A percentile compares a stretch with the other conserved stretches of the same genome.
These are phyloP conservation scores for Dromococcyx pavoninus DNA, from an alignment of 2,797 vertebrate species.

Conservation along the genomic window DNA sequence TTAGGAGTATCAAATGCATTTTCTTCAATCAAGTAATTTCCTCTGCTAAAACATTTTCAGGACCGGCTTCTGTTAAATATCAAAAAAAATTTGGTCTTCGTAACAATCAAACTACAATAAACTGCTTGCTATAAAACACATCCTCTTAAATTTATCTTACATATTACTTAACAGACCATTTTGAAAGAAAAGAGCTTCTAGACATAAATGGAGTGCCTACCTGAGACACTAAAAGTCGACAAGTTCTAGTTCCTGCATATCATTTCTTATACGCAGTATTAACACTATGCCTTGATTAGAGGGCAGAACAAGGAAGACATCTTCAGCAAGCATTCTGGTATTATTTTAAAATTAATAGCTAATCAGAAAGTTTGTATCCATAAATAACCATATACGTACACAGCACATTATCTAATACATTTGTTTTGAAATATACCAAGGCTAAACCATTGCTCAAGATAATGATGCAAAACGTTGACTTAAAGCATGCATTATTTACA, in stretches of 20 bases:
- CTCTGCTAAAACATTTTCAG: not conserved
- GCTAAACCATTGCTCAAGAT: conserved; percentile 52
- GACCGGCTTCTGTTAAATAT: not conserved
- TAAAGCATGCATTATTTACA: conserved; percentile 53
- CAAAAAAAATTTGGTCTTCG: not conserved
- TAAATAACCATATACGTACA: conserved; percentile 43
- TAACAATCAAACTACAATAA: not conserved
- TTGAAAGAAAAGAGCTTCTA: not conserved
- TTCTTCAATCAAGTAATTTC: not conserved
- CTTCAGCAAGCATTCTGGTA: conserved; percentile 28
- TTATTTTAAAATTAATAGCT: conserved; percentile 61
- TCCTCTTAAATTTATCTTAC: not conserved
- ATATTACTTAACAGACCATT: not conserved
- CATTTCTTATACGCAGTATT: not conserved
- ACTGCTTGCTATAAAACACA: not conserved
- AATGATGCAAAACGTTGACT: conserved; percentile 45
- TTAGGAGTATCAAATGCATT: not conserved
- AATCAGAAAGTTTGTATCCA: conserved; percentile 55
- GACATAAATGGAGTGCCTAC: not conserved
- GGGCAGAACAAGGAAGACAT: conserved; percentile 32
- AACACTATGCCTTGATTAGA: conserved; percentile 23
- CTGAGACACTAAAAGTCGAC: not conserved
- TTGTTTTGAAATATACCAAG: conserved; percentile 50
- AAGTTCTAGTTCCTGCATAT: not conserved
- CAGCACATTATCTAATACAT: conserved; percentile 19